These are phyloP conservation scores for Brachionus rotundiformis DNA, from an alignment of 1,140 invertebrate genomes.

Conservation along the genomic window DNA sequence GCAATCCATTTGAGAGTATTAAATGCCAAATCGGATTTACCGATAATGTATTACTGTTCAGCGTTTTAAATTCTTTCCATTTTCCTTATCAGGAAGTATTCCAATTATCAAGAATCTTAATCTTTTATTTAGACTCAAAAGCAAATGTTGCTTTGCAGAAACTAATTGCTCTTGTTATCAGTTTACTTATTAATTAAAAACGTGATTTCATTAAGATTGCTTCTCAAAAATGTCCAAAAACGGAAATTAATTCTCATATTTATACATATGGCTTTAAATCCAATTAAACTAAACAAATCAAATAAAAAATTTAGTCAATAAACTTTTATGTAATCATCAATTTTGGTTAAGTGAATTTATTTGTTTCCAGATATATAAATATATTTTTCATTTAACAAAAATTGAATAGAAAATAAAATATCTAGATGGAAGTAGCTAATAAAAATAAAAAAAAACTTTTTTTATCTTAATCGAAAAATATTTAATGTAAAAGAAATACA, in stretches of 20 bases:
- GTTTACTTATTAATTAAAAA: background rate
- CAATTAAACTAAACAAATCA: background rate
- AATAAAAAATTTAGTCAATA: background rate
- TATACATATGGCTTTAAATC: background rate
- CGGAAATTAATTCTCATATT: background rate
- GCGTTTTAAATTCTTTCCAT: background rate
- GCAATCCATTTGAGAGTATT: background rate
- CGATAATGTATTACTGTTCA: conserved; percentile 11
- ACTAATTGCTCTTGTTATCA: background rate
- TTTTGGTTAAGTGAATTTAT: too few relatives aligned
- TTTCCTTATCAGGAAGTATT: background rate
- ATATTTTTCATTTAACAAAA: too few relatives aligned
- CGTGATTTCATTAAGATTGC: background rate
- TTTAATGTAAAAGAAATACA: too few relatives aligned
- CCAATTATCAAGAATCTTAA: background rate
- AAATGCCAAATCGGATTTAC: conserved; percentile 1
- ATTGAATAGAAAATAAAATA: too few relatives aligned
- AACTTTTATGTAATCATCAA: too few relatives aligned
- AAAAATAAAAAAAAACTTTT: too few relatives aligned
- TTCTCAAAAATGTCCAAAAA: background rate
- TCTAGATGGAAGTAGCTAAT: too few relatives aligned
- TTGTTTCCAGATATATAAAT: too few relatives aligned
- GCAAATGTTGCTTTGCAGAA: background rate
- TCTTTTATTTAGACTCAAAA: background rate
- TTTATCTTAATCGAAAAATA: too few relatives aligned